Evolutionary conservation across 2,888 invertebrate genomes (phyloP), one percentile per base, ranked within the genome.

Genomic region (Exephanes ischioxanthus): DNA sequence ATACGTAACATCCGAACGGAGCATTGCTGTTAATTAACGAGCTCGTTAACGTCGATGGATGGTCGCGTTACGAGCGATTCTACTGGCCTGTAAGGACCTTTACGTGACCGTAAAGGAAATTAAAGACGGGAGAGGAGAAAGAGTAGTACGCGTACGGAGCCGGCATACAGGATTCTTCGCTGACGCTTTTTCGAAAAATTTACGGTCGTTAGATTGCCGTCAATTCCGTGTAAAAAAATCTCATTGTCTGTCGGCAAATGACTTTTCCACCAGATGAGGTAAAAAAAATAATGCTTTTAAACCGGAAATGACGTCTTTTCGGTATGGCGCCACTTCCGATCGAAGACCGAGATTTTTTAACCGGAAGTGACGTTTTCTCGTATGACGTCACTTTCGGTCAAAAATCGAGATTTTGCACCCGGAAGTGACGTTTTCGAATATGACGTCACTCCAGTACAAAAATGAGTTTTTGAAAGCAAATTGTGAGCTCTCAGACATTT

Each of bases 111-210:
- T 48, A 48, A 48, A 63, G 75, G 19, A 14, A 51, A 26, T 51
- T 22, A 33, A 66, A 51, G 51, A 33, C 9, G 11, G 33, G 48
- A 70, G n/a, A n/a, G 45, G 45, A 45, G 68, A 68, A 26, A 0
- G 45, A 53, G 16, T 66, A 75, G 45, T 63, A 22, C 58, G 58
- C 66, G 66, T 86, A 83, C 72, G 81, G 26, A 79, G 48, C 45
- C 30, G 75, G 84, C 81, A 83, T 83, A 63, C 81, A 53, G 72
- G 80, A 86, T 87, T 84, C 86, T 84, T 80, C 77, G 81, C 85
- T 85, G 83, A 86, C 84, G 79, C 61, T 85, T 77, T 84, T 68
- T 66, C 75, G 19, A 58, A 53, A 79, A 75, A 84, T 70, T 86
- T 82, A 79, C 78, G 79, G 71, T 82, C 79, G 84, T 84, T 79